Conservation (phyloP, 92 coral and sea anemone genomes). For the Epizoanthus scotinus region DNA sequence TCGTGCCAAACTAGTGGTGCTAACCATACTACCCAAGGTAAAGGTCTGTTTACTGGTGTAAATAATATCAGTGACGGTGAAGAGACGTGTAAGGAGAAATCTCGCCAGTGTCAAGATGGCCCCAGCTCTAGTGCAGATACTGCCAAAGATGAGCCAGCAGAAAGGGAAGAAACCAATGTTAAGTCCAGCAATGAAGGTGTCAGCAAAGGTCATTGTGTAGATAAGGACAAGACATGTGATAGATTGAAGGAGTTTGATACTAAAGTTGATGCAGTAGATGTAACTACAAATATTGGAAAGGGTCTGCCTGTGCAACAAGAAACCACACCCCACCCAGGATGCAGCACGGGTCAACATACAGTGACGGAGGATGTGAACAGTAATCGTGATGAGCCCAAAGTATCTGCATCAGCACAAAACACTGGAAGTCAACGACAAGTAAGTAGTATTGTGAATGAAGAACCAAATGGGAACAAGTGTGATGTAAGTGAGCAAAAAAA, state of each 20-base stretch:
- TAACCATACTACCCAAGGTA: not conserved
- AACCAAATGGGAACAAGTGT: not conserved
- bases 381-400: not conserved
- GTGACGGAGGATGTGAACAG: not conserved
- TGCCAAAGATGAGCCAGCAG: not conserved
- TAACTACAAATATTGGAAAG: not conserved
- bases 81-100: not conserved
- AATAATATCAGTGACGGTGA: not conserved
- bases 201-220: not conserved
- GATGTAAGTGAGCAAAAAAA: not conserved
- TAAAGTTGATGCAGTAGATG: not conserved
- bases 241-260: not conserved
- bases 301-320: not conserved
- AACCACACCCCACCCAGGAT: not conserved
- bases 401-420: not conserved
- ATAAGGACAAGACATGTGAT: not conserved
- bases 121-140: too few species aligned
- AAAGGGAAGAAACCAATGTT: not conserved
- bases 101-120: not conserved
- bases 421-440: not conserved
- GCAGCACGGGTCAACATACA: not conserved
- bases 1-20: not conserved
- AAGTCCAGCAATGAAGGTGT: not conserved
- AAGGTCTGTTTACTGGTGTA: not conserved
- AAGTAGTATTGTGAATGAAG: not conserved